Evolutionary conservation across 2,113 vertebrate genomes (phyloP), one percentile per base, ranked within the genome.

Genomic region (Delphinus delphis): DNA sequence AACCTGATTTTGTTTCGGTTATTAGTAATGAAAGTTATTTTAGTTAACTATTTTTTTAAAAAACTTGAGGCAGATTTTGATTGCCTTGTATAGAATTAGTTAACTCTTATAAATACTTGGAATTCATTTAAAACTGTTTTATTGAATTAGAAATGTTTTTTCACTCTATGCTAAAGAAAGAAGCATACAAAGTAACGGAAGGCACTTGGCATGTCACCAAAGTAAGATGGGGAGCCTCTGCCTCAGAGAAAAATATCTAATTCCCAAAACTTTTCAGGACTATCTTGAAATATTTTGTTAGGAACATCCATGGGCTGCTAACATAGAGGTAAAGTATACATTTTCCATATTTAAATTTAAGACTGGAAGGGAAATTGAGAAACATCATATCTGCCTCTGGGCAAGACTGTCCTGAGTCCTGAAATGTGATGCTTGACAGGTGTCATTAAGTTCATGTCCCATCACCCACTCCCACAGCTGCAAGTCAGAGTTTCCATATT

Each of bases 331-430:
- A 67, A 84, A 33, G 13, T 10, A 25, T 53, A 28, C 25, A 4
- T 62, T 88, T 96, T 88, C 93, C 77, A 13, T 62, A 80, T 67
- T 93, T 73, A 91, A 84, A 70, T 67, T 82, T 28, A 47, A 38
- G 47, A 26, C 82, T 50, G 38, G 62, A 33, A 88, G 76, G 15
- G 14, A 91, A 55, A n/a, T 15, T 7, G 38, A 44, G 70, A 44
- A 58, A 36, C 55, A 28, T 7, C n/a, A 5, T 9, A 0, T 11
- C 31, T 74, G 82, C 82, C 90, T 63, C 28, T 81, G 14, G 90
- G 93, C 90, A 36, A 73, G 53, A 12, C 90, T 28, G 93, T 55
- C 93, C 58, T 2, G 21, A 36, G 77, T 44, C 47, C 53, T 3
- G 81, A 90, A 15, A 53, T 1, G 55, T 0, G 62, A 14, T 1